Percentiles rank a stretch among this genome's conserved stretches.
phyloP scores from a whole-genome alignment of 2,888 invertebrate species.

The Cremastinae sp. region DNA sequence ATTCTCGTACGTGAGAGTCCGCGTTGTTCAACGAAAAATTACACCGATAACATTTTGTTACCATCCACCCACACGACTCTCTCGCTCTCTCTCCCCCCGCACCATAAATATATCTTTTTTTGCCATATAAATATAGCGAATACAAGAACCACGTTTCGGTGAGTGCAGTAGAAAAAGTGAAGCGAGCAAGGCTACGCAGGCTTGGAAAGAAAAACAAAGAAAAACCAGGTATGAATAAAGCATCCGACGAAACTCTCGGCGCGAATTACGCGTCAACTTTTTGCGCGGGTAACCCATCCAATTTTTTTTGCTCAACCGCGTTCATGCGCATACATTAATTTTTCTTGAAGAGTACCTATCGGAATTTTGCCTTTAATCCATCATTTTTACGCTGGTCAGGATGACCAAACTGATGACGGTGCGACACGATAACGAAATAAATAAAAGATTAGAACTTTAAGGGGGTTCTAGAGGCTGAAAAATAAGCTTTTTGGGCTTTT shows the following conservation, averaged over 20 bases:
- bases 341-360: constrained; percentile 10
- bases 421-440: too few species aligned
- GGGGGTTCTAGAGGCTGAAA: too few species aligned
- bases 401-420: too few species aligned
- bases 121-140: constrained; percentile 10
- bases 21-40: constrained; percentile 59
- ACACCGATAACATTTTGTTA: constrained; percentile 60
- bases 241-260: constrained; percentile 54
- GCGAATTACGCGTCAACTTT: constrained; percentile 64
- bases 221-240: constrained; percentile 59
- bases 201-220: constrained; percentile 12
- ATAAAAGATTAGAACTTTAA: too few species aligned
- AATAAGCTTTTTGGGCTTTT: too few species aligned
- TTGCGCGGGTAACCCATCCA: constrained; percentile 26
- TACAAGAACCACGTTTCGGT: not conserved
- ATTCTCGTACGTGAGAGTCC: constrained; percentile 17
- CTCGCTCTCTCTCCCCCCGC: not conserved
- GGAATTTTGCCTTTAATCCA: too few species aligned
- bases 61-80: constrained; percentile 2
- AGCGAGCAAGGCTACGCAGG: constrained; percentile 32
- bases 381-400: too few species aligned
- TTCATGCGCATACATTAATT: not conserved
- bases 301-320: not conserved
- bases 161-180: constrained; percentile 31
- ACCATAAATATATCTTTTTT: not conserved